Percentiles rank a stretch among this genome's conserved stretches.
Evolutionary conservation across 1,140 invertebrate species (phyloP).

Genomic region (Drosophila pseudoobscura): DNA sequence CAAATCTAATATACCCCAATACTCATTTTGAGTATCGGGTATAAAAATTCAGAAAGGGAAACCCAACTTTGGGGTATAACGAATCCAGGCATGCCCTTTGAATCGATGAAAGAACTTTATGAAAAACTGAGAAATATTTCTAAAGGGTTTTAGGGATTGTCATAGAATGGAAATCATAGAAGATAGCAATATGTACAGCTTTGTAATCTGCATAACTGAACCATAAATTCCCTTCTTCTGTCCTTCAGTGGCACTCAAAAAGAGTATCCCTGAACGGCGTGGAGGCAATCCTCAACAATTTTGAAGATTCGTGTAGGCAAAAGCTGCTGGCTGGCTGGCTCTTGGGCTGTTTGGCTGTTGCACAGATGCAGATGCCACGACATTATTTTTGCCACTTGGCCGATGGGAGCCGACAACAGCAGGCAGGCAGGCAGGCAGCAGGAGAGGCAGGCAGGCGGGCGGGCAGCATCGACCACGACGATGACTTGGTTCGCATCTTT

Average conservation of each 20-base stretch:
- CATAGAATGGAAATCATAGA: too few relatives aligned
- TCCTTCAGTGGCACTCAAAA: too few relatives aligned
- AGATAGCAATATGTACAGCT: too few relatives aligned
- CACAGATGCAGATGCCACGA: conserved; percentile 80
- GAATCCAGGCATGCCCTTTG: neutral
- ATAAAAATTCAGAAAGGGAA: conserved; percentile 45
- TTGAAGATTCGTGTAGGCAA: conserved; percentile 69
- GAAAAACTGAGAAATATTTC: neutral
- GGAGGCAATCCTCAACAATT: conserved; percentile 24
- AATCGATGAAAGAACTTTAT: too few relatives aligned
- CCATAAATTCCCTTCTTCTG: too few relatives aligned
- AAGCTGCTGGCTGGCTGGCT: conserved; percentile 53
- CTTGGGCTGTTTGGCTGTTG: conserved; percentile 30
- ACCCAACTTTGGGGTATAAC: neutral
- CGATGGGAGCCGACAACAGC: conserved; percentile 44
- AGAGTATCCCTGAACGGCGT: too few relatives aligned
- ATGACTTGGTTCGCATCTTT: conserved; percentile 76
- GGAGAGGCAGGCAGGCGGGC: neutral
- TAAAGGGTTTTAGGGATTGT: neutral
- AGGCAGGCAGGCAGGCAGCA: conserved; percentile 3
- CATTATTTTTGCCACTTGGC: conserved; percentile 81
- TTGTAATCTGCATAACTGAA: too few relatives aligned
- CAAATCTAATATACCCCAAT: too few relatives aligned
- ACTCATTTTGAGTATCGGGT: too few relatives aligned
- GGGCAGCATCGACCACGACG: conserved; percentile 19